Conservation (phyloP, 2,113 vertebrate species). For the Solea senegalensis region DNA sequence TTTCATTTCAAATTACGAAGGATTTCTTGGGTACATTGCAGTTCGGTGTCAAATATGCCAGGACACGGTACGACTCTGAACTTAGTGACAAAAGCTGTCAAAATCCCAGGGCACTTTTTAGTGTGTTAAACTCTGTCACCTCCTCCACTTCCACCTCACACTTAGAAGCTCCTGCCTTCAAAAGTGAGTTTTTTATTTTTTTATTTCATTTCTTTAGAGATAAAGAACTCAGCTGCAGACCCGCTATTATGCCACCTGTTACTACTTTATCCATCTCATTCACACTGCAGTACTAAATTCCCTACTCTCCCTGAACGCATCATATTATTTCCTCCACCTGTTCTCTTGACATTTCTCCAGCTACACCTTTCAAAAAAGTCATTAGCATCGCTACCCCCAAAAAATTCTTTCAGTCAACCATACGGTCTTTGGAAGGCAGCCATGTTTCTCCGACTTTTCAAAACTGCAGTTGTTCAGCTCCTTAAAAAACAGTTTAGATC, state of each 20-base stretch:
- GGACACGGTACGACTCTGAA: background rate
- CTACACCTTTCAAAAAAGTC: background rate
- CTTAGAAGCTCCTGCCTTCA: background rate
- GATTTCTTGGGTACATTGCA: constrained; percentile 1
- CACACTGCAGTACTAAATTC: background rate
- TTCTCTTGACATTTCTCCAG: background rate
- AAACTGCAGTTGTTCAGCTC: background rate
- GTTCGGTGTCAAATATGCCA: constrained; percentile 1
- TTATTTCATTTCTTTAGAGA: background rate
- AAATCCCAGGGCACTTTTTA: background rate
- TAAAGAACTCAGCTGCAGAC: background rate
- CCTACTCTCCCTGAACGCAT: background rate
- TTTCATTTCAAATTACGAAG: background rate
- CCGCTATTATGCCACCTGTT: background rate
- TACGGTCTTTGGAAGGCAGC: background rate
- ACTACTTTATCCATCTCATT: background rate
- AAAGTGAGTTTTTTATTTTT: background rate
- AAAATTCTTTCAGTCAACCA: background rate
- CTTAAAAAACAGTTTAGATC: background rate
- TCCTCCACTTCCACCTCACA: background rate
- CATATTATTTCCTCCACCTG: background rate
- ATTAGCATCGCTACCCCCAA: background rate
- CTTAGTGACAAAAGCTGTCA: background rate
- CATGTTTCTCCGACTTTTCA: background rate
- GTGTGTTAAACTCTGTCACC: constrained; percentile 1